Evolutionary conservation across 2,797 vertebrate genomes (phyloP), one percentile per base, ranked within the genome.

Genomic region (Acanthiza pusilla): DNA sequence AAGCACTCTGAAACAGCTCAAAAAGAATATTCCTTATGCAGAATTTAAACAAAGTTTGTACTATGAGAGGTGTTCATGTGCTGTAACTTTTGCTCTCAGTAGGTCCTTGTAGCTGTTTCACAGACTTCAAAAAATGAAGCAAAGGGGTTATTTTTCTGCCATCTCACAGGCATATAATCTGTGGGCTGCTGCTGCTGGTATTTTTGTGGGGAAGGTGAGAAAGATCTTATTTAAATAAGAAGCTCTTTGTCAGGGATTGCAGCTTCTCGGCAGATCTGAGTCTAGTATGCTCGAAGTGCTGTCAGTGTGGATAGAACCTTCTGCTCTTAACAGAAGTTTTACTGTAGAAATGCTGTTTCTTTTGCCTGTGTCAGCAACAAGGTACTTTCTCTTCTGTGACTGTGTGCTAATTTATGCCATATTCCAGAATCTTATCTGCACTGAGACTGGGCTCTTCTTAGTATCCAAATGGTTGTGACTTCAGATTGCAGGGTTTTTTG

Each of bases 281-380:
- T 17, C 4, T 36, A 21, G 57, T 36, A 32, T 84, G 79, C 81
- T 95, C 25, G 14, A 74, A 89, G 68, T 66, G 65, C 82, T 92
- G 82, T 83, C 72, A 23, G 48, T 67, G 38, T 30, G 63, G 80
- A 50, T 54, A 51, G 62, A 91, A 32, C 91, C 80, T 92, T 93
- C 93, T 96, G 85, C 88, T 95, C 66, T 38, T 42, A 79, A 84
- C 85, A 84, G 79, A 92, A 85, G 83, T 86, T 82, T 94, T 92
- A 45, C 5, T 88, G 70, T 43, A 40, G 88, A 86, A 71, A 73
- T 76, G 89, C 74, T 61, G 62, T 88, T 93, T 62, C 73, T 86
- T 73, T 88, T 82, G 91, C 89, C 34, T 73, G 34, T 95, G 85
- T 84, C 88, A 87, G 61, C 45, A 93, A 17, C 57, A 76, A 88